phyloP scores from a whole-genome alignment of 2,113 vertebrate genomes.

The Lota lota region DNA sequence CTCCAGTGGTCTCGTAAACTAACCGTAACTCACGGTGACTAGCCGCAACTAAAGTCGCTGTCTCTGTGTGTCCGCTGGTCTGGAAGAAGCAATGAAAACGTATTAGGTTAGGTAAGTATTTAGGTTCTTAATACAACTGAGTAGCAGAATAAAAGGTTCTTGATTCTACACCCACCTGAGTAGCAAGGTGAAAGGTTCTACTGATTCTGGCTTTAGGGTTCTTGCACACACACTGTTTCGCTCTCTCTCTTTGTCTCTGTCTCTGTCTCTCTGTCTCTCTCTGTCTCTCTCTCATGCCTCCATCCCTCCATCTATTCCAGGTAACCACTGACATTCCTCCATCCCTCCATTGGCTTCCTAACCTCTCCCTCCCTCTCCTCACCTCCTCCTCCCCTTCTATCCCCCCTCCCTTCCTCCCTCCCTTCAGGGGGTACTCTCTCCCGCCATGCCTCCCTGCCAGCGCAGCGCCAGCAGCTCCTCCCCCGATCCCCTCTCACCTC shows the following conservation, averaged over 20 bases:
- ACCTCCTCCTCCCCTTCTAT: neutral
- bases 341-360: neutral
- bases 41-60: too few species aligned
- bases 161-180: too few species aligned
- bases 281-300: neutral
- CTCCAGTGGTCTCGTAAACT: too few species aligned
- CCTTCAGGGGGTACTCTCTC: conserved; percentile 79
- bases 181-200: too few species aligned
- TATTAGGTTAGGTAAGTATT: too few species aligned
- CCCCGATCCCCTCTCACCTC: conserved; percentile 63
- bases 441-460: conserved; percentile 75
- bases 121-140: too few species aligned
- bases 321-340: neutral
- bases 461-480: conserved; percentile 74
- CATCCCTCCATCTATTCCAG: neutral
- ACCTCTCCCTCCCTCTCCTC: conserved; percentile 2
- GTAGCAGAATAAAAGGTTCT: too few species aligned
- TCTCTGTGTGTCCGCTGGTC: too few species aligned
- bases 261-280: neutral
- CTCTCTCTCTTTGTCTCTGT: conserved; percentile 24
- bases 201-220: conserved; percentile 6
- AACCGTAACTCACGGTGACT: too few species aligned
- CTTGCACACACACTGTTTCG: conserved; percentile 19
- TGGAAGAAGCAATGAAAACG: too few species aligned
- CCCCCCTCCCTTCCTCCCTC: neutral